These are phyloP conservation scores for Drosophila mojavensis DNA, from an alignment of 1,140 invertebrate species.

Conservation along the genomic window DNA sequence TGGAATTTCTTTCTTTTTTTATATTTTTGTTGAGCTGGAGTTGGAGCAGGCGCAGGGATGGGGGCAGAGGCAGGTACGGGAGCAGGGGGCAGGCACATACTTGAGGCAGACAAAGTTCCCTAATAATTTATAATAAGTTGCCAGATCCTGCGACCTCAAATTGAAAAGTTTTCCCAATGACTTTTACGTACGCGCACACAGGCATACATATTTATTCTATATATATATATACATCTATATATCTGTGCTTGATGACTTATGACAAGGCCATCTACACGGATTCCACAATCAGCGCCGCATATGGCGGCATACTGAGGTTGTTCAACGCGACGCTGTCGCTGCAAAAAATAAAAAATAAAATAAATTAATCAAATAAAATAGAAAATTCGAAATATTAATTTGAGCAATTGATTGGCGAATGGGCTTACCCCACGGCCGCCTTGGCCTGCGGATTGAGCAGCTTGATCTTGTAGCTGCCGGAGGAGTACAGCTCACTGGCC, in stretches of 20 bases:
- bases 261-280: constrained; percentile 53
- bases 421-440: constrained; percentile 53
- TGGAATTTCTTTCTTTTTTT: constrained; percentile 59
- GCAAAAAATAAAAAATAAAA: neutral
- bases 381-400: constrained; percentile 2
- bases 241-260: constrained; percentile 55
- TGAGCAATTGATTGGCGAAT: constrained; percentile 14
- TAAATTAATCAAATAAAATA: neutral
- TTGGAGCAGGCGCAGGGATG: too few relatives aligned
- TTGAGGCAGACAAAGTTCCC: constrained; percentile 71
- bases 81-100: constrained; percentile 8
- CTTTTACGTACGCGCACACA: constrained; percentile 24
- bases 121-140: constrained; percentile 79
- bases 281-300: constrained; percentile 69
- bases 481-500: constrained; percentile 39
- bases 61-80: too few relatives aligned
- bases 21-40: neutral
- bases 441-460: constrained; percentile 54
- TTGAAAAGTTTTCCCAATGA: constrained; percentile 74
- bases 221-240: constrained; percentile 23
- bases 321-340: constrained; percentile 50
- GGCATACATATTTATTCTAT: neutral
- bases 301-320: constrained; percentile 56
- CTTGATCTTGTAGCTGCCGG: constrained; percentile 55
- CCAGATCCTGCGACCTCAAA: constrained; percentile 57